Evolutionary conservation across 2,113 vertebrate species (phyloP).

Genomic region (Mormoops blainvillei): DNA sequence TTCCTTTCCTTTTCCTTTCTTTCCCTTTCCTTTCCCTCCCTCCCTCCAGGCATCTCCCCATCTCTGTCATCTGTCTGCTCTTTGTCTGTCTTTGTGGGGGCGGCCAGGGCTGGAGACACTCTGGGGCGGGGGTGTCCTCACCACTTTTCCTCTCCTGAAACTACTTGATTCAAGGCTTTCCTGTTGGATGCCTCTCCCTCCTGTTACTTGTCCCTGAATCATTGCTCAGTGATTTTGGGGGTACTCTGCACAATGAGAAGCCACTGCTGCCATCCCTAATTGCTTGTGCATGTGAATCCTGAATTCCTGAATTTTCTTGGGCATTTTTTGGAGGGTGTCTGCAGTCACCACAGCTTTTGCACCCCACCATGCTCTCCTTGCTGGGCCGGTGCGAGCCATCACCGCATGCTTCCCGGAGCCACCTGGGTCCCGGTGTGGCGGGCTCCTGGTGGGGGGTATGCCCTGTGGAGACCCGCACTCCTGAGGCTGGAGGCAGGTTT

Average conservation of each 20-base stretch:
- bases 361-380: accelerated
- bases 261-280: not conserved
- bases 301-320: not conserved
- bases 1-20: not conserved
- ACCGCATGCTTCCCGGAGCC: too few species aligned
- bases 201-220: not conserved
- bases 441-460: too few species aligned
- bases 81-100: too few species aligned
- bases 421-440: accelerated
- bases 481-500: not conserved
- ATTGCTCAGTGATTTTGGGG: not conserved
- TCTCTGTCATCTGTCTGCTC: too few species aligned
- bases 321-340: not conserved
- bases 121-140: not conserved
- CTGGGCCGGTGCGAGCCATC: accelerated
- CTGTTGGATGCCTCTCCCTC: not conserved
- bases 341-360: accelerated
- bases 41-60: too few species aligned
- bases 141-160: not conserved
- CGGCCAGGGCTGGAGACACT: too few species aligned
- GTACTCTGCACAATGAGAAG: not conserved
- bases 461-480: not conserved
- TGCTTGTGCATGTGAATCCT: not conserved
- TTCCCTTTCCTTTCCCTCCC: not conserved
- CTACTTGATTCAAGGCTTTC: not conserved